These are phyloP conservation scores for Procambarus clarkii DNA, from an alignment of 1,140 invertebrate genomes.

Conservation along the genomic window DNA sequence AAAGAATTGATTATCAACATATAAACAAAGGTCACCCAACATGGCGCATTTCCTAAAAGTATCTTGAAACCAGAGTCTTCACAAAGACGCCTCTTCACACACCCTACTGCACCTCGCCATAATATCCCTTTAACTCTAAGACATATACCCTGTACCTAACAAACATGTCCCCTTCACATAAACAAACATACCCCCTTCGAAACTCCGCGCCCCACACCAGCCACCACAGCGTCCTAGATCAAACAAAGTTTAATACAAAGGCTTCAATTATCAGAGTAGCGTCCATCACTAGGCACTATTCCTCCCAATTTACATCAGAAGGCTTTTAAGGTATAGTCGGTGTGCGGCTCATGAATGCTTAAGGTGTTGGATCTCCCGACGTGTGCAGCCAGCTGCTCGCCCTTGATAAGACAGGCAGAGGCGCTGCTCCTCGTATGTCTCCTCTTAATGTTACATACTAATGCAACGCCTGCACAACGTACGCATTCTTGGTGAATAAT, in stretches of 20 bases:
- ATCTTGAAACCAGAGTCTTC: too few relatives aligned
- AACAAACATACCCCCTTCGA: neutral
- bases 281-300: conserved; percentile 10
- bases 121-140: too few relatives aligned
- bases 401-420: conserved; percentile 18
- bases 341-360: conserved; percentile 6
- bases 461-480: neutral
- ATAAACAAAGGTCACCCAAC: too few relatives aligned
- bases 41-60: too few relatives aligned
- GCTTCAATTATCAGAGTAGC: conserved; percentile 7
- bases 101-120: too few relatives aligned
- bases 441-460: neutral
- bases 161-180: too few relatives aligned
- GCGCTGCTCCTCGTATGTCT: neutral
- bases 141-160: too few relatives aligned
- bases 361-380: neutral
- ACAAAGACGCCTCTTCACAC: too few relatives aligned
- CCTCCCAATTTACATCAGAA: conserved; percentile 32
- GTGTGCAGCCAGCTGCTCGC: neutral
- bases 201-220: neutral
- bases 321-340: neutral
- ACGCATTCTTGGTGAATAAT: too few relatives aligned
- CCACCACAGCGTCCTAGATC: neutral
- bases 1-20: too few relatives aligned
- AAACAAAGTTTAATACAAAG: neutral